Percentiles rank a stretch among this genome's conserved stretches.
phyloP scores from a whole-genome alignment of 2,113 vertebrate genomes.

The Mormoops blainvillei region DNA sequence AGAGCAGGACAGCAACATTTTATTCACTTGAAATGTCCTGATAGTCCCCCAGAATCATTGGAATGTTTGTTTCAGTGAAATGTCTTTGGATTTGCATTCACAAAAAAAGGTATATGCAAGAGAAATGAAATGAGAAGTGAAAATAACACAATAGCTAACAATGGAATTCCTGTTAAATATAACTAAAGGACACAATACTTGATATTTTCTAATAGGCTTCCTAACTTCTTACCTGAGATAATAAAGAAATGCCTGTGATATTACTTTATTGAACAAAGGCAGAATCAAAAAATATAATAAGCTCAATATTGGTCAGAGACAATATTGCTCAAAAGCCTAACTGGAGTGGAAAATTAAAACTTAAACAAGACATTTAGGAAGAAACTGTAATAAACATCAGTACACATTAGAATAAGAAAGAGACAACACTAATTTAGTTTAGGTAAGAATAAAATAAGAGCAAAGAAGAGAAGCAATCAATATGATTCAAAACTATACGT shows the following conservation, averaged over 20 bases:
- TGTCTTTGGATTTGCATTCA: neutral
- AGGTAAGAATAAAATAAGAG: neutral
- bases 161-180: neutral
- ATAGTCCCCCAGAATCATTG: neutral
- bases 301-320: neutral
- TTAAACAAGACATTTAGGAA: neutral
- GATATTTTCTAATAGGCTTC: neutral
- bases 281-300: neutral
- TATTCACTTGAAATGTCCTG: neutral
- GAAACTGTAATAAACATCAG: neutral
- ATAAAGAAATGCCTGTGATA: neutral
- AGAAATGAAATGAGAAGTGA: neutral
- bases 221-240: neutral
- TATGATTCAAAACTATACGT: neutral
- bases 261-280: neutral
- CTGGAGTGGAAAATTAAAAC: neutral
- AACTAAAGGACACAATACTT: neutral
- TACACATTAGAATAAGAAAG: neutral
- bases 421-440: neutral
- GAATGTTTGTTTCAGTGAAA: neutral
- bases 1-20: neutral
- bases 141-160: neutral
- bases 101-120: neutral
- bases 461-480: neutral
- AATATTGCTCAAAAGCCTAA: neutral